Percentiles rank a stretch among this genome's conserved stretches.
Evolutionary conservation across 1,140 invertebrate species (phyloP).

Genomic region (Achatina immaculata): DNA sequence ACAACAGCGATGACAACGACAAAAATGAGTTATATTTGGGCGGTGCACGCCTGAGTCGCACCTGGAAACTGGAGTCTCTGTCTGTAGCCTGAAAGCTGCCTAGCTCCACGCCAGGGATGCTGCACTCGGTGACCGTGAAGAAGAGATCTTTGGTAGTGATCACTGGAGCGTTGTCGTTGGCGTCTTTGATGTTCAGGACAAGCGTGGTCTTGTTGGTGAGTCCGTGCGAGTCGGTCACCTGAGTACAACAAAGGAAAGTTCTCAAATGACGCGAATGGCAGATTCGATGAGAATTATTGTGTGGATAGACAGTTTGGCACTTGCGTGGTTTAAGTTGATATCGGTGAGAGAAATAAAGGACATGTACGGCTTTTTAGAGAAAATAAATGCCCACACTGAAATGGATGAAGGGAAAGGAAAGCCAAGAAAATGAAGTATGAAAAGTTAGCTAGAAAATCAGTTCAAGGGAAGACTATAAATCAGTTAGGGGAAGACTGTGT

Average conservation of each 20-base stretch:
- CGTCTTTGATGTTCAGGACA: conserved; percentile 21
- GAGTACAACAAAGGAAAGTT: neutral
- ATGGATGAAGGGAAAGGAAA: no score
- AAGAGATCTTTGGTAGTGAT: neutral
- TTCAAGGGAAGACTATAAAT: no score
- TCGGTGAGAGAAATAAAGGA: no score
- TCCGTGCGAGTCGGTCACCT: neutral
- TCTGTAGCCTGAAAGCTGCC: conserved; percentile 14
- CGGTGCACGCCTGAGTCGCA: no score
- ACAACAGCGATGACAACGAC: no score
- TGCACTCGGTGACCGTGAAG: conserved; percentile 19
- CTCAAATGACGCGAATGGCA: neutral
- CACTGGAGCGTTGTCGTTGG: conserved; percentile 21
- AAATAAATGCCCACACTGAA: no score
- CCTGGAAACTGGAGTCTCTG: conserved; percentile 22
- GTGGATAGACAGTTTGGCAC: neutral
- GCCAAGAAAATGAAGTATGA: no score
- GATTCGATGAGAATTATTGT: neutral
- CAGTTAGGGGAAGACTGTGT: no score
- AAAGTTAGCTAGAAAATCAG: no score
- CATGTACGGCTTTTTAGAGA: no score
- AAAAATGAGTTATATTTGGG: no score
- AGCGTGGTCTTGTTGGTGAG: conserved; percentile 1
- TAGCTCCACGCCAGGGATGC: neutral
- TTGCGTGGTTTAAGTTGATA: no score